These are phyloP conservation scores for Emmelina monodactyla DNA, from an alignment of 2,888 invertebrate species.

Conservation along the genomic window DNA sequence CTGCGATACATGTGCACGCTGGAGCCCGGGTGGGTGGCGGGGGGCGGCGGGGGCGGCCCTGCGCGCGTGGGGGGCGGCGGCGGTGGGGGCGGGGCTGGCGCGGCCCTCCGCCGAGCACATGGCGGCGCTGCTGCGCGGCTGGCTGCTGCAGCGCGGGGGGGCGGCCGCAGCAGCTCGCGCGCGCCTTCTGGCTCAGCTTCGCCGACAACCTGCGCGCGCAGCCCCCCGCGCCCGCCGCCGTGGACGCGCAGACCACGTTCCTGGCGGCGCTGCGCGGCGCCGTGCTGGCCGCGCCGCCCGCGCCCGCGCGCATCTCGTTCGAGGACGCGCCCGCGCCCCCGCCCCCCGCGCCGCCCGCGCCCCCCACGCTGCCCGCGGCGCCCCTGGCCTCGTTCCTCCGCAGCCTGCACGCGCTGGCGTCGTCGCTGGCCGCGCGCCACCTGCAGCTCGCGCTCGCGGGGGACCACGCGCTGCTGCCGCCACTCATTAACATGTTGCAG, in stretches of 20 bases:
- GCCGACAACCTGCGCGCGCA: background rate
- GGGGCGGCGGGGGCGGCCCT: constrained; percentile 8
- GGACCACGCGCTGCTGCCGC: background rate
- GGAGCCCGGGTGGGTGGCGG: constrained; percentile 21
- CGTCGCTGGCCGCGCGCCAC: background rate
- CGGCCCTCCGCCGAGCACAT: constrained; percentile 42
- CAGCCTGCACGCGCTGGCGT: background rate
- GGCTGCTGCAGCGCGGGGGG: constrained; percentile 40
- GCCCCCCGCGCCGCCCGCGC: background rate
- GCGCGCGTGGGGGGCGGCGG: constrained; percentile 5
- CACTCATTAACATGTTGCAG: no score
- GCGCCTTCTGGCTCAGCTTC: background rate
- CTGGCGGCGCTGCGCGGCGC: background rate
- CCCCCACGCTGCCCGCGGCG: background rate
- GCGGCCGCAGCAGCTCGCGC: constrained; percentile 20
- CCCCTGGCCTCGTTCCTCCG: background rate
- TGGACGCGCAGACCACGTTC: background rate
- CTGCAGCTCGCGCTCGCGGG: background rate
- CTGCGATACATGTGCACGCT: constrained; percentile 49
- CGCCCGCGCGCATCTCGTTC: background rate
- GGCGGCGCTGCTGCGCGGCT: constrained; percentile 34
- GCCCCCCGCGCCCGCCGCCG: background rate
- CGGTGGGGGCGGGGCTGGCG: constrained; percentile 11
- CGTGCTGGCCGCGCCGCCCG: background rate
- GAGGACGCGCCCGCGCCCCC: background rate